Percentiles rank a stretch among this genome's conserved stretches.
Evolutionary conservation across 2,888 invertebrate species (phyloP).

Genomic region (Anoncus sp.): DNA sequence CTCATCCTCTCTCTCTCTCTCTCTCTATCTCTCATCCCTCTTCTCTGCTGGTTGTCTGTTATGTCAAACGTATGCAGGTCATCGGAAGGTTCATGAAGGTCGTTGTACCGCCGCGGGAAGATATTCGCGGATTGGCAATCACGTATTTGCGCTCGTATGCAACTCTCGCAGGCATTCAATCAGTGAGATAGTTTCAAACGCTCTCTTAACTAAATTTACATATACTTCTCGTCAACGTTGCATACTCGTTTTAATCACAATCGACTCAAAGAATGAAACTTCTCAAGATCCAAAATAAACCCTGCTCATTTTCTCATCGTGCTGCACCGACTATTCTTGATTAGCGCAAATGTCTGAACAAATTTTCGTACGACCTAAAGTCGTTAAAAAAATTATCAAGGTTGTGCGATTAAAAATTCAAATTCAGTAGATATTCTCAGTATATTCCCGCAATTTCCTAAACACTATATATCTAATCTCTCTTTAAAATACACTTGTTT

Average conservation of each 20-base stretch:
- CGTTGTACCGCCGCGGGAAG: slow-evolving; percentile 35
- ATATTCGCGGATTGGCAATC: slow-evolving; percentile 30
- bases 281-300: not conserved
- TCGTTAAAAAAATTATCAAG: too few relatives aligned
- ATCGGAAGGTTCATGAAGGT: slow-evolving; percentile 40
- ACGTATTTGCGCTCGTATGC: slow-evolving; percentile 23
- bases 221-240: not conserved
- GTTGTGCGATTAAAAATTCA: too few relatives aligned
- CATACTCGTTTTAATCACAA: not conserved
- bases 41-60: slow-evolving; percentile 10
- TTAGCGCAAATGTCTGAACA: too few relatives aligned
- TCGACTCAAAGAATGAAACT: not conserved
- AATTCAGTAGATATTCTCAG: too few relatives aligned
- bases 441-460: too few relatives aligned
- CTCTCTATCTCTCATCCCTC: too few relatives aligned
- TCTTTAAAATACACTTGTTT: not conserved
- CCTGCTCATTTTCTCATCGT: too few relatives aligned
- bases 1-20: slow-evolving; percentile 2
- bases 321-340: too few relatives aligned
- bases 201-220: slow-evolving; percentile 39
- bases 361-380: too few relatives aligned
- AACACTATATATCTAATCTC: too few relatives aligned
- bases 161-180: not conserved
- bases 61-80: slow-evolving; percentile 51
- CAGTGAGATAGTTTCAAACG: slow-evolving; percentile 59